These are phyloP conservation scores for Sesia bembeciformis DNA, from an alignment of 2,888 invertebrate species.

Conservation along the genomic window DNA sequence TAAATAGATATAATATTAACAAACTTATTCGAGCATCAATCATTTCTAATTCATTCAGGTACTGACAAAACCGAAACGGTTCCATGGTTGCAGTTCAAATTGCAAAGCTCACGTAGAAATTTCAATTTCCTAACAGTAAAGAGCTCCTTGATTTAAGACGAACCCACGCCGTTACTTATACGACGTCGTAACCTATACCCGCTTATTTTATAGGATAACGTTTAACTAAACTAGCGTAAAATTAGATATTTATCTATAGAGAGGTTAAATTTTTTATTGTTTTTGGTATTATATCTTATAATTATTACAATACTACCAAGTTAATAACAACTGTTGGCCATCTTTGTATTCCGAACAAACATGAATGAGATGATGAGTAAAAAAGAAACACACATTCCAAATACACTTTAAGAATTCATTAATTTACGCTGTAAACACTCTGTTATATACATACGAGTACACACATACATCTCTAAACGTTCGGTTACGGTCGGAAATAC, in stretches of 20 bases:
- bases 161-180: constrained; percentile 11
- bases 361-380: too few relatives aligned
- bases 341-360: too few relatives aligned
- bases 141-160: constrained; percentile 34
- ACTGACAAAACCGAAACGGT: constrained; percentile 19
- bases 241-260: constrained; percentile 6
- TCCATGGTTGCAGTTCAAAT: constrained; percentile 11
- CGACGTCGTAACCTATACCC: constrained; percentile 7
- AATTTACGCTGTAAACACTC: too few relatives aligned
- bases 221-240: constrained; percentile 14
- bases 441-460: too few relatives aligned
- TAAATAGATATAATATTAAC: too few relatives aligned
- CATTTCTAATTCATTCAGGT: constrained; percentile 10
- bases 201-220: constrained; percentile 17
- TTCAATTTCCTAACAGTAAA: constrained; percentile 48
- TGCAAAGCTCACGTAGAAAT: constrained; percentile 29
- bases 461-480: too few relatives aligned
- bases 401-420: too few relatives aligned
- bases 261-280: constrained; percentile 1
- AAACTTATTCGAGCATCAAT: constrained; percentile 1
- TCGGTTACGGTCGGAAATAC: too few relatives aligned
- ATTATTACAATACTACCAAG: too few relatives aligned
- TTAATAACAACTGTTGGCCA: too few relatives aligned
- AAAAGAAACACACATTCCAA: too few relatives aligned
- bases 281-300: too few relatives aligned